Evolutionary conservation across 1,140 invertebrate species (phyloP).

Genomic region (Bombus consobrinus): DNA sequence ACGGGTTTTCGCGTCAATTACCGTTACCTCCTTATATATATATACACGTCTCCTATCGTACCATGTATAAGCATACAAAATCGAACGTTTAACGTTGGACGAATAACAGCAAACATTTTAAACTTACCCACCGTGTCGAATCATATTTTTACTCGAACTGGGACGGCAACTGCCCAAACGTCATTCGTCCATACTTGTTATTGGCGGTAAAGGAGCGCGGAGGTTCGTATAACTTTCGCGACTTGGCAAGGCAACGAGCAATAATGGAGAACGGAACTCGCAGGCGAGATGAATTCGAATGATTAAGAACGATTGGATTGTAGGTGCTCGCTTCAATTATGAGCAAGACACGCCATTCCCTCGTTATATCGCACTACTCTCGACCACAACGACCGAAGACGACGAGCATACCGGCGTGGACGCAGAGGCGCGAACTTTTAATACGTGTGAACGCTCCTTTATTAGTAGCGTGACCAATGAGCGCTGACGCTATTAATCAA

Average conservation of each 20-base stretch:
- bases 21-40: background rate
- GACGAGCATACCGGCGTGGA: slow-evolving; percentile 57
- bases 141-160: background rate
- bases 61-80: background rate
- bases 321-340: slow-evolving; percentile 79
- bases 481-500: slow-evolving; percentile 81
- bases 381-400: slow-evolving; percentile 42
- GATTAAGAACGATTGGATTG: slow-evolving; percentile 82
- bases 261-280: slow-evolving; percentile 63
- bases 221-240: slow-evolving; percentile 52
- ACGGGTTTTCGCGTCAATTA: background rate
- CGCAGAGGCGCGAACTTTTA: slow-evolving; percentile 75
- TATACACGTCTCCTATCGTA: background rate
- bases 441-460: slow-evolving; percentile 82
- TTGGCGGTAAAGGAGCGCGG: slow-evolving; percentile 26
- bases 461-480: slow-evolving; percentile 82
- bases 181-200: background rate
- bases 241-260: slow-evolving; percentile 37
- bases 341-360: slow-evolving; percentile 79
- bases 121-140: background rate
- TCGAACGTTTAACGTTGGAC: background rate
- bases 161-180: background rate
- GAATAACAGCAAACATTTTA: background rate
- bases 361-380: slow-evolving; percentile 77
- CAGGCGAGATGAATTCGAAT: slow-evolving; percentile 78